Evolutionary conservation across 1,140 invertebrate species (phyloP).

Genomic region (Euura lappo): DNA sequence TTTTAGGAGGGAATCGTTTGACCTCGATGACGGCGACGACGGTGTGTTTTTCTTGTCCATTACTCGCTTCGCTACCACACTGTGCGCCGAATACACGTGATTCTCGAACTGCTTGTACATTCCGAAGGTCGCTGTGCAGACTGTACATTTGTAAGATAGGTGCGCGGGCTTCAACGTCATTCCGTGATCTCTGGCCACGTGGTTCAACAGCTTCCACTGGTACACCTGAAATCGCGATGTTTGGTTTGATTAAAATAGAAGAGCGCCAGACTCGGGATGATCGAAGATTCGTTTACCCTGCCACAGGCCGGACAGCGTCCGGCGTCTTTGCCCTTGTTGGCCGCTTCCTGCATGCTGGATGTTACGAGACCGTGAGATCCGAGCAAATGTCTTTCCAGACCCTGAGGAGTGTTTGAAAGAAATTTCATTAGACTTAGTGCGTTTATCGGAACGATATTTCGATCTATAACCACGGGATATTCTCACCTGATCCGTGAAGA

Average conservation of each 20-base stretch:
- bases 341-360: conserved; percentile 94
- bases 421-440: not conserved
- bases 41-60: conserved; percentile 76
- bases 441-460: not conserved
- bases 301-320: conserved; percentile 93
- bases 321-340: conserved; percentile 92
- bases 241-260: not conserved
- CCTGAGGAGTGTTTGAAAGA: conserved; percentile 61
- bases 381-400: conserved; percentile 89
- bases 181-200: conserved; percentile 88
- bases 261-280: not conserved
- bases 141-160: conserved; percentile 92
- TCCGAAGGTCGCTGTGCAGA: conserved; percentile 91
- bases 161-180: conserved; percentile 91
- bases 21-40: conserved; percentile 58
- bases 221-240: conserved; percentile 71
- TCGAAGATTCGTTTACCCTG: conserved; percentile 66
- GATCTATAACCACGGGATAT: not conserved
- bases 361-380: conserved; percentile 94
- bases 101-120: conserved; percentile 96
- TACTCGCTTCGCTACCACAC: conserved; percentile 80
- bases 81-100: conserved; percentile 92
- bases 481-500: conserved; percentile 74
- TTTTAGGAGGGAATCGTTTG: conserved; percentile 76
- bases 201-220: conserved; percentile 90